A percentile compares a stretch with the other conserved stretches of the same genome.
Evolutionary conservation across 2,797 vertebrate species (phyloP).

Genomic region (Urocyon cinereoargenteus): DNA sequence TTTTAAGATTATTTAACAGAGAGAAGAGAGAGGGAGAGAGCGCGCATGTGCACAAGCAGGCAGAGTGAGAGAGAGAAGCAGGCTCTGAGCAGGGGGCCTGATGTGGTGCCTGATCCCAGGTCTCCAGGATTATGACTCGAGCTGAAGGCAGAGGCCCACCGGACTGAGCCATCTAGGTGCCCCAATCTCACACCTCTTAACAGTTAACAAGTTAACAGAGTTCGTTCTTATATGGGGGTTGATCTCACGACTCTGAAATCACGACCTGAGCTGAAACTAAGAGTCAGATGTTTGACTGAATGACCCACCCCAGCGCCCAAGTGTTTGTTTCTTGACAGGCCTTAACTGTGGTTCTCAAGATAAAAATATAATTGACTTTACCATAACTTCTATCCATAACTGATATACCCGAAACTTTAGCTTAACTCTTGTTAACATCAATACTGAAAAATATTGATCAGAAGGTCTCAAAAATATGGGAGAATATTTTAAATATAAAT

Average conservation of each 20-base stretch:
- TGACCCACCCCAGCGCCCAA: background rate
- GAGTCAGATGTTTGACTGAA: background rate
- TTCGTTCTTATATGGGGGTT: background rate
- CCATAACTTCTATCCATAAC: background rate
- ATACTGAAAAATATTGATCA: constrained; percentile 34
- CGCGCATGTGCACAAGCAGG: too few species aligned
- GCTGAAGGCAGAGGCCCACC: too few species aligned
- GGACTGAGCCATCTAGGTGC: too few species aligned
- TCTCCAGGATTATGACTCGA: too few species aligned
- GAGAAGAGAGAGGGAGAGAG: too few species aligned
- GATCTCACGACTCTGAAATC: background rate
- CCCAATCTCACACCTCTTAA: background rate
- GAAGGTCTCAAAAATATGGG: constrained; percentile 33
- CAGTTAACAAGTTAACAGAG: background rate
- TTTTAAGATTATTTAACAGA: too few species aligned
- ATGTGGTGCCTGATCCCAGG: too few species aligned
- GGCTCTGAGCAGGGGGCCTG: too few species aligned
- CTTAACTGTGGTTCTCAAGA: constrained; percentile 33
- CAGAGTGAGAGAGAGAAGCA: too few species aligned
- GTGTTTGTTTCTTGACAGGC: constrained; percentile 6
- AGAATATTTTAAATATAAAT: constrained; percentile 41
- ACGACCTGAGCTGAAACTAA: background rate
- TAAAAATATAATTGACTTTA: background rate
- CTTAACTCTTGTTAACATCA: constrained; percentile 27
- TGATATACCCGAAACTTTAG: constrained; percentile 48